Evolutionary conservation across 1,140 invertebrate species (phyloP).

Genomic region (Phthorimaea operculella): DNA sequence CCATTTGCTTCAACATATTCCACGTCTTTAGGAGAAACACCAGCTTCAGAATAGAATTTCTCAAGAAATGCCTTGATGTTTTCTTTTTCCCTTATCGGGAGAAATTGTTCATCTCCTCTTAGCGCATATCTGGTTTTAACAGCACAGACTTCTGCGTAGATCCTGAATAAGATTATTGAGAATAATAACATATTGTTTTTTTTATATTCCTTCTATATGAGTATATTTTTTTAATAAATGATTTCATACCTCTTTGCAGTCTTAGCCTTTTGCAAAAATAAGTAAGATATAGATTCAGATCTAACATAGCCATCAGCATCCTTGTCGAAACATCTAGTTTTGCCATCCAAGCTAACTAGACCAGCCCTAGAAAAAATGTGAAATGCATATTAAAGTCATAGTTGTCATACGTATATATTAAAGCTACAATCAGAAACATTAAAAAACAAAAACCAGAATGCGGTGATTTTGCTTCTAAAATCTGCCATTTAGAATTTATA

Average conservation of each 20-base stretch:
- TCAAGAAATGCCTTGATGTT: constrained; percentile 69
- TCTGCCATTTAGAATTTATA: too few species aligned
- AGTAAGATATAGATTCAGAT: constrained; percentile 75
- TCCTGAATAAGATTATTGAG: constrained; percentile 29
- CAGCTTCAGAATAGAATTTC: constrained; percentile 71
- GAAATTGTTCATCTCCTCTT: constrained; percentile 70
- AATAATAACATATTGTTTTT: too few species aligned
- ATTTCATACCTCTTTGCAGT: constrained; percentile 69
- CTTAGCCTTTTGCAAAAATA: constrained; percentile 82
- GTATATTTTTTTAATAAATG: too few species aligned
- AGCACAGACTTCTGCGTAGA: constrained; percentile 74
- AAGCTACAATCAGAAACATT: too few species aligned
- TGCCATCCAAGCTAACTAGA: constrained; percentile 76
- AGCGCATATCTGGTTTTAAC: constrained; percentile 70
- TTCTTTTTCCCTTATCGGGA: constrained; percentile 70
- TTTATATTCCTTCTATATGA: too few species aligned
- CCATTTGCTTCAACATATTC: constrained; percentile 79
- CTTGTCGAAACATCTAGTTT: constrained; percentile 84
- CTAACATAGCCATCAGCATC: constrained; percentile 75
- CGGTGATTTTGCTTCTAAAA: too few species aligned
- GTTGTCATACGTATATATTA: too few species aligned
- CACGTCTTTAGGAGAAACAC: constrained; percentile 71
- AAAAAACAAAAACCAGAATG: too few species aligned
- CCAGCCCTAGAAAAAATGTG: constrained; percentile 48
- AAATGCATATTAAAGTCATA: too few species aligned